Evolutionary conservation across 2,113 vertebrate species (phyloP).

Genomic region (Vulpes ferrilata): DNA sequence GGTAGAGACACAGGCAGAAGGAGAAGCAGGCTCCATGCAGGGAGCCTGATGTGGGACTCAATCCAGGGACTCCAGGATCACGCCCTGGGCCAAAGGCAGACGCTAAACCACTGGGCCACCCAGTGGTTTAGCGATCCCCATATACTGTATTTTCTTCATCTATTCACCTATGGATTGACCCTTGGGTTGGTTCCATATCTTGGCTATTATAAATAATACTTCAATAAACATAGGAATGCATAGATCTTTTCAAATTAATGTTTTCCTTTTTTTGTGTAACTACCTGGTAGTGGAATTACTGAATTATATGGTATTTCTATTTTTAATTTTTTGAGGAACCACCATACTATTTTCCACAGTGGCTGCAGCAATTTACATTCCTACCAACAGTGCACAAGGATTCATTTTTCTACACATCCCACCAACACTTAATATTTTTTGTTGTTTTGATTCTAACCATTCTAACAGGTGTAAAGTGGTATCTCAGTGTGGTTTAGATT

Average conservation of each 20-base stretch:
- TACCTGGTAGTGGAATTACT: background rate
- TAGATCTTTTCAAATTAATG: background rate
- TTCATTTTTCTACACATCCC: background rate
- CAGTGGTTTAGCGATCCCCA: no score
- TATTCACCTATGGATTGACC: background rate
- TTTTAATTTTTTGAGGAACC: background rate
- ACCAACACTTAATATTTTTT: background rate
- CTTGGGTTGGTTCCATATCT: background rate
- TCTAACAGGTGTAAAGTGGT: background rate
- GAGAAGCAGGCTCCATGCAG: no score
- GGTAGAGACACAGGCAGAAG: no score
- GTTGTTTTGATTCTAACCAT: background rate
- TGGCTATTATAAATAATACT: background rate
- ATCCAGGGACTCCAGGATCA: no score
- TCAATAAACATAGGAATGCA: background rate
- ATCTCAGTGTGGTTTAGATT: background rate
- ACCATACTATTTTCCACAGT: background rate
- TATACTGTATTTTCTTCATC: background rate
- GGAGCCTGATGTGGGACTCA: no score
- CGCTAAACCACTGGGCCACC: no score
- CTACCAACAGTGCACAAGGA: background rate
- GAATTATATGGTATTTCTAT: background rate
- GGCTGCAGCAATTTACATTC: background rate
- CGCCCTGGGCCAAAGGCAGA: no score
- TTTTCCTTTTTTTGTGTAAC: background rate